Conservation (phyloP, 2,888 invertebrate genomes). For the Arrhopalites spinosus region DNA sequence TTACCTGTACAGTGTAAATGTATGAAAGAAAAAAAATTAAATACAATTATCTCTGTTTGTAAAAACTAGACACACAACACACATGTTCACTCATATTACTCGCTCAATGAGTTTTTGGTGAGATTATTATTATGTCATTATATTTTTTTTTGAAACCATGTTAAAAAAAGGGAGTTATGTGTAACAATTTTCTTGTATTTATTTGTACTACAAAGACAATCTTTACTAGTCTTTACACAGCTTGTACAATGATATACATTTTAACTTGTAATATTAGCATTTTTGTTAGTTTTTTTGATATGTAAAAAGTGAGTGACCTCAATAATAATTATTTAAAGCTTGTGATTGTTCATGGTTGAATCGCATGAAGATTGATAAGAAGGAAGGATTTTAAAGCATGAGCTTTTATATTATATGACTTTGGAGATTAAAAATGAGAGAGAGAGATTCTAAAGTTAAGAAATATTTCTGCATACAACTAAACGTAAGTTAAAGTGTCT, state of each 20-base stretch:
- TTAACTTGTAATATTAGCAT: too few species aligned
- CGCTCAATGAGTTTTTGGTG: slow-evolving; percentile 21
- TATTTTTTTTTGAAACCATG: slow-evolving; percentile 2
- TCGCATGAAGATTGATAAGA: slow-evolving; percentile 26
- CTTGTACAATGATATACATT: not conserved
- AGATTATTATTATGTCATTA: slow-evolving; percentile 1
- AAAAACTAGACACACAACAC: too few species aligned
- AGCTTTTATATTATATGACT: not conserved
- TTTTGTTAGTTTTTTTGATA: not conserved
- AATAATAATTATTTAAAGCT: slow-evolving; percentile 29
- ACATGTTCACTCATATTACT: too few species aligned
- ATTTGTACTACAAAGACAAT: not conserved
- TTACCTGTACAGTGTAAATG: too few species aligned
- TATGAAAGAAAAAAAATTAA: too few species aligned
- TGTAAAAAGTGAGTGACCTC: slow-evolving; percentile 26
- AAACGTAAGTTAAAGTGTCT: slow-evolving; percentile 12
- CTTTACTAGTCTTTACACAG: not conserved
- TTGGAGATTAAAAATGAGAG: not conserved
- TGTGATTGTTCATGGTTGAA: slow-evolving; percentile 29
- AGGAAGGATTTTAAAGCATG: not conserved
- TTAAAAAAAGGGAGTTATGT: not conserved
- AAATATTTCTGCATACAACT: too few species aligned
- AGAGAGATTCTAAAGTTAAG: not conserved
- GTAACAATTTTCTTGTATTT: not conserved
- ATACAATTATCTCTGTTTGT: too few species aligned